These are phyloP conservation scores for Morelia viridis DNA, from an alignment of 2,797 vertebrate species.

Conservation along the genomic window DNA sequence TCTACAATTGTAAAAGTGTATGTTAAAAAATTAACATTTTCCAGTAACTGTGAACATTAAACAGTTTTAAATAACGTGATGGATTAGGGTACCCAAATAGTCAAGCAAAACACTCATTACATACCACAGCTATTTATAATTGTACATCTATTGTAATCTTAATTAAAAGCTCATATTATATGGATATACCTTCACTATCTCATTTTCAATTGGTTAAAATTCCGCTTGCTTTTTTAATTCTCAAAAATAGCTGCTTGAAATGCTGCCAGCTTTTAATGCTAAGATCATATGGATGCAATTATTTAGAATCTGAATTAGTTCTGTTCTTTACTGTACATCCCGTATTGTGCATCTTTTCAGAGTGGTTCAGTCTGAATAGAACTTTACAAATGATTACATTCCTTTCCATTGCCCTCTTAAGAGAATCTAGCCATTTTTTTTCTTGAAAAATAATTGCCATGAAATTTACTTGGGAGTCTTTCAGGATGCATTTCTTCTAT, in stretches of 20 bases:
- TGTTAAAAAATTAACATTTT: constrained; percentile 22
- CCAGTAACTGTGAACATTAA: constrained; percentile 4
- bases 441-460: constrained; percentile 22
- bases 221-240: not conserved
- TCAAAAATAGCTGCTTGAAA: not conserved
- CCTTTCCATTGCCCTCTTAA: not conserved
- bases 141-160: not conserved
- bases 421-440: not conserved
- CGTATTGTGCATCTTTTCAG: not conserved
- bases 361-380: not conserved
- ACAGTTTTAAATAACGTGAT: not conserved
- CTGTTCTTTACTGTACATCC: not conserved
- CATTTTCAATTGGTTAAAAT: not conserved
- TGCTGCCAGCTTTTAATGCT: not conserved
- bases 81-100: not conserved
- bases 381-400: not conserved
- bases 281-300: not conserved
- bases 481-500: not conserved
- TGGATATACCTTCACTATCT: not conserved
- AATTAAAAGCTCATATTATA: not conserved
- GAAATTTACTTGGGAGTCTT: not conserved
- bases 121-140: not conserved
- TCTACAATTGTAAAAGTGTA: constrained; percentile 10
- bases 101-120: not conserved
- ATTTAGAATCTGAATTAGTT: not conserved